Percentiles rank a stretch among this genome's conserved stretches.
Evolutionary conservation across 2,113 vertebrate genomes (phyloP).

Genomic region (Progne subis): DNA sequence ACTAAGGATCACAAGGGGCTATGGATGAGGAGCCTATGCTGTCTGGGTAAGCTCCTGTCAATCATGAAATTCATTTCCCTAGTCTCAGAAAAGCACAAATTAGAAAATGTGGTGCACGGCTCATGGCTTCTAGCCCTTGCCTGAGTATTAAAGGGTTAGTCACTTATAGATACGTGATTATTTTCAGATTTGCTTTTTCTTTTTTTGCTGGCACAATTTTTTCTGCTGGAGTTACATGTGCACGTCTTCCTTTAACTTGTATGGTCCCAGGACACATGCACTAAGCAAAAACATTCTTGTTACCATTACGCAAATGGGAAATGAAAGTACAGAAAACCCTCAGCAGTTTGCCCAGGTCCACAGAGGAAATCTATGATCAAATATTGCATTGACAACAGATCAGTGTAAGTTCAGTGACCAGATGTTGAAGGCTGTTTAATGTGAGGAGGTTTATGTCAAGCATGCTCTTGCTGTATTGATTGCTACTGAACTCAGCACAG

Average conservation of each 20-base stretch:
- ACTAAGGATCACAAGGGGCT: no score
- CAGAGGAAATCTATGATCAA: not conserved
- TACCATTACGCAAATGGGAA: not conserved
- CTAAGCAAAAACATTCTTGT: not conserved
- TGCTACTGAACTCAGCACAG: not conserved
- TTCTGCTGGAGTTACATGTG: not conserved
- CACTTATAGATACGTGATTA: not conserved
- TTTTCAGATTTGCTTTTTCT: not conserved
- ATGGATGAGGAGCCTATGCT: not conserved
- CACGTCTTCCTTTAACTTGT: not conserved
- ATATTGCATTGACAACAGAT: not conserved
- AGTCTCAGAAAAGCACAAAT: not conserved
- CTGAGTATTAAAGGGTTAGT: not conserved
- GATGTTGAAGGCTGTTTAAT: not conserved
- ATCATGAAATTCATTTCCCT: accelerated
- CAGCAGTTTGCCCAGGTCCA: not conserved
- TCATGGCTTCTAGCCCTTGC: not conserved
- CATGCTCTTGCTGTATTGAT: not conserved
- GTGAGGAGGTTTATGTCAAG: not conserved
- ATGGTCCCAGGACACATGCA: not conserved
- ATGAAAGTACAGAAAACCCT: not conserved
- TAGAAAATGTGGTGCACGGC: not conserved
- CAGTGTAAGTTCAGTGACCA: not conserved
- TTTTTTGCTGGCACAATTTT: not conserved
- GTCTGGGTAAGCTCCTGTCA: not conserved